These are phyloP conservation scores for Palythoa heliodiscus DNA, from an alignment of 92 coral and sea anemone genomes.

Conservation along the genomic window DNA sequence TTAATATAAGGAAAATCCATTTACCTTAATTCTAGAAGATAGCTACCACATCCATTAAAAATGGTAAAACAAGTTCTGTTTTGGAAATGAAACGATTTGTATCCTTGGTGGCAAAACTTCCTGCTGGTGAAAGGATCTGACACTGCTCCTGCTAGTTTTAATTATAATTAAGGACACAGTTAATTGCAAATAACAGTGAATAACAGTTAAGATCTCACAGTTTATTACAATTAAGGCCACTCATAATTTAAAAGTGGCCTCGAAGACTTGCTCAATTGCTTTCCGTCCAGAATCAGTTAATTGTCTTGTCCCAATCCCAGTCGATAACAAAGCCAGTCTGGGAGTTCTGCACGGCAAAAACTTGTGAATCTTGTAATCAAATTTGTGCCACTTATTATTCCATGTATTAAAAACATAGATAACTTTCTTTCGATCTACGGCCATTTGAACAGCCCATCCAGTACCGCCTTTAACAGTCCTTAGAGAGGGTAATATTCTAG, in stretches of 20 bases:
- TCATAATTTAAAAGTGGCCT: conserved; percentile 38
- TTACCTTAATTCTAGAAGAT: too few relatives aligned
- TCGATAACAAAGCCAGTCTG: conserved; percentile 53
- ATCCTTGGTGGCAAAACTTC: too few relatives aligned
- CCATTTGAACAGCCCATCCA: conserved; percentile 74
- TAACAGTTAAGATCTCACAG: too few relatives aligned
- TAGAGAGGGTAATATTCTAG: conserved; percentile 35
- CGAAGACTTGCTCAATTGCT: conserved; percentile 52
- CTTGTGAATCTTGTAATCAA: conserved; percentile 34
- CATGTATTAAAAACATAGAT: conserved; percentile 53
- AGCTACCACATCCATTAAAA: too few relatives aligned
- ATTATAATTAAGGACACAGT: too few relatives aligned
- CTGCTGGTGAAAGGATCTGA: too few relatives aligned
- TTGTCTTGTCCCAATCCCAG: conserved; percentile 62
- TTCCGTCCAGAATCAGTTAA: conserved; percentile 47
- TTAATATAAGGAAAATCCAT: too few relatives aligned
- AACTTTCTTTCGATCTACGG: conserved; percentile 44
- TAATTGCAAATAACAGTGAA: too few relatives aligned
- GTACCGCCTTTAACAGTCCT: conserved; percentile 60
- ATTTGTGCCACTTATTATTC: conserved; percentile 50
- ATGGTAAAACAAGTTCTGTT: too few relatives aligned
- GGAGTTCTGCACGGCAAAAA: conserved; percentile 44
- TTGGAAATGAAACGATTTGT: too few relatives aligned
- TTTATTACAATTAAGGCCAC: not conserved
- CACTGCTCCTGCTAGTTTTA: too few relatives aligned